Evolutionary conservation across 2,797 vertebrate species (phyloP).

Genomic region (Molothrus aeneus): DNA sequence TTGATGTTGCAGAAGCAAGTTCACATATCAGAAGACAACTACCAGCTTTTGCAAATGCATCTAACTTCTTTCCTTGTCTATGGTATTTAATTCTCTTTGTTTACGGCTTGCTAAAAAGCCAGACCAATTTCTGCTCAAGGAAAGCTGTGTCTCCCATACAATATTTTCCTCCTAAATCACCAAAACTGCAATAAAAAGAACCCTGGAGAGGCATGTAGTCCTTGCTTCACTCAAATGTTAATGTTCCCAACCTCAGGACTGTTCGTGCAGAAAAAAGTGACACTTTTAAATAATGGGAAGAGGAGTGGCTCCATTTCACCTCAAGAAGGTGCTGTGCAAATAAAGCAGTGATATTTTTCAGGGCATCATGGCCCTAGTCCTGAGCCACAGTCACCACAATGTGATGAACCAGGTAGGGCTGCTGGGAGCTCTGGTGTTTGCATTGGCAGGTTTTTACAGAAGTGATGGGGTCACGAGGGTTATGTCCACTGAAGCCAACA

Average conservation of each 20-base stretch:
- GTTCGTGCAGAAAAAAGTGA: fast-evolving
- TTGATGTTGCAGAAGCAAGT: neutral
- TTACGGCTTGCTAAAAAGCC: neutral
- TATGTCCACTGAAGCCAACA: constrained; percentile 42
- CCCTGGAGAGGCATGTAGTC: neutral
- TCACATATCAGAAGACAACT: neutral
- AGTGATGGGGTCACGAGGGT: neutral
- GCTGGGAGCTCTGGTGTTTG: constrained; percentile 27
- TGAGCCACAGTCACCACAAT: neutral
- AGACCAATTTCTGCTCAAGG: neutral
- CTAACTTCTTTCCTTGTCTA: neutral
- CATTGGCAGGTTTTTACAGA: constrained; percentile 40
- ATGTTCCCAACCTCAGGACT: neutral
- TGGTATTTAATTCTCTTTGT: neutral
- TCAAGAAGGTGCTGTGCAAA: neutral
- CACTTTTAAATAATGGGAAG: neutral
- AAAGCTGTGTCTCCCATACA: neutral
- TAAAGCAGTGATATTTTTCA: neutral
- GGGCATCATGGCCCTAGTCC: neutral
- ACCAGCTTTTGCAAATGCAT: neutral
- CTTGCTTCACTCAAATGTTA: neutral
- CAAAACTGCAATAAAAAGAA: neutral
- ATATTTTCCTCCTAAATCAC: neutral
- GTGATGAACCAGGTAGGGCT: neutral
- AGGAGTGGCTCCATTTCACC: neutral